Base-by-base conservation (phyloP, 1,140 invertebrate genomes). In the Aphaenogaster ashmeadi region DNA sequence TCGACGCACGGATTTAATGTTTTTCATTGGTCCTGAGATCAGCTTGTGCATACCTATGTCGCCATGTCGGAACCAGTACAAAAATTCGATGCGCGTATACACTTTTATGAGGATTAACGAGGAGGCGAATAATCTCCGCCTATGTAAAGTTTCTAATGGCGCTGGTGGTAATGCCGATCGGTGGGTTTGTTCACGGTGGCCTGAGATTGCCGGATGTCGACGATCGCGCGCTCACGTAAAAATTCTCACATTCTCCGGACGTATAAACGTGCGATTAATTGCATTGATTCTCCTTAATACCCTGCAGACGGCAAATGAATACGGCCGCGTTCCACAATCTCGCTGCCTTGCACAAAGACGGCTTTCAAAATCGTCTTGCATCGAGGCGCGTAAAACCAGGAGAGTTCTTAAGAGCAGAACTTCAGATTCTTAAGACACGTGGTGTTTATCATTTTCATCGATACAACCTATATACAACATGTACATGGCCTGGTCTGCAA, bases 141-240 rank as follows among this genome's bases (percentile, higher is more conserved):
- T 69, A 27, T 60, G 58, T 47, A 44, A 78, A 62, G 21, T 41
- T 78, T 44, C 15, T n/a, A 47, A 3, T 15, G 33, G n/a, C 54
- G 1, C 2, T 44, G 21, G 56, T 44, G 15, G 75, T 44, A 27
- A 41, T 44, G 27, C 11, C 75, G 52, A 81, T 81, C 47, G 64
- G 33, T 81, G 33, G 33, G 47, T 69, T 80, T 56, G 78, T 62
- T 80, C 64, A 67, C 62, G 44, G 78, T 69, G 78, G 60, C 36
- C 60, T 15, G 79, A 69, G 69, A 88, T 88, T 60, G 44, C 75
- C 89, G 71, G 89, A 90, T 87, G 78, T 83, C 78, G 78, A 38
- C 71, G 77, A 89, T 87, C 81, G 71, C 56, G 69, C 80, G 60
- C 15, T 44, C 50, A 58, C 9, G 54, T 38, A 78, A 60, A 74